Conservation (phyloP, 1,140 invertebrate genomes). For the Cryptotermes secundus region DNA sequence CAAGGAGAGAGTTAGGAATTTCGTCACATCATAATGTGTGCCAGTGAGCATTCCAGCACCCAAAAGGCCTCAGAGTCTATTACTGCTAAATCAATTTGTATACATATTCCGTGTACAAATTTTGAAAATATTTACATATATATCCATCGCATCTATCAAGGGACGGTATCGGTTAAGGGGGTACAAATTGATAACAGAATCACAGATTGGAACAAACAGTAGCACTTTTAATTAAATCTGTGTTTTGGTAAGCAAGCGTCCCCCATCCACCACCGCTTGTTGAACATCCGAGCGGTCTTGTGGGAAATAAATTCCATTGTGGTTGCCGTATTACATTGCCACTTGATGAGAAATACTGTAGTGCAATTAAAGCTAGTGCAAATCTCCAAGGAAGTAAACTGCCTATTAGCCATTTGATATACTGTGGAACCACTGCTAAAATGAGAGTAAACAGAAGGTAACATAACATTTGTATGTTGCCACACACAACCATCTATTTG, state of each 20-base stretch:
- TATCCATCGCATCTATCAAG: not conserved
- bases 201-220: not conserved
- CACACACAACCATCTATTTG: not conserved
- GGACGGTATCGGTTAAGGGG: not conserved
- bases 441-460: not conserved
- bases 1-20: too few relatives aligned
- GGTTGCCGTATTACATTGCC: not conserved
- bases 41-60: too few relatives aligned
- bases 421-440: not conserved
- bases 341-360: not conserved
- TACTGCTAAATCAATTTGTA: too few relatives aligned
- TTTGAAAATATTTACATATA: not conserved
- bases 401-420: not conserved
- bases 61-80: too few relatives aligned
- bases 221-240: slow-evolving; percentile 8
- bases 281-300: not conserved
- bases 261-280: not conserved
- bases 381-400: slow-evolving; percentile 7
- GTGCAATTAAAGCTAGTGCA: not conserved
- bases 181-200: not conserved
- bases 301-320: not conserved
- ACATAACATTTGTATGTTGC: not conserved
- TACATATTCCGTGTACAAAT: not conserved
- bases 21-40: too few relatives aligned
- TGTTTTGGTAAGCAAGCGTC: not conserved